Evolutionary conservation across 2,888 invertebrate species (phyloP).

Genomic region (Palloptera scutellata): DNA sequence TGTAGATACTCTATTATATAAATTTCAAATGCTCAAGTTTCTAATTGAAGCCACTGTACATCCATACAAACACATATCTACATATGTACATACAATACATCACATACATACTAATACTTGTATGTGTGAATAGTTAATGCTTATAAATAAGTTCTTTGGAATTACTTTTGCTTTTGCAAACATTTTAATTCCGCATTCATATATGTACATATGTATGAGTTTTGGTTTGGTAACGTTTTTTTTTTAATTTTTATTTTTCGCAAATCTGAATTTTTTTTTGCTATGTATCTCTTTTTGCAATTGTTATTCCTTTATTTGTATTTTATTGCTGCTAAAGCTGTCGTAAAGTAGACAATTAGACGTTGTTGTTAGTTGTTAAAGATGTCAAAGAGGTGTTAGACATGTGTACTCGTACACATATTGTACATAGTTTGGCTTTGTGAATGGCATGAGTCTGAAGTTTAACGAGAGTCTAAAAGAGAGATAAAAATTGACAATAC

Average conservation of each 20-base stretch:
- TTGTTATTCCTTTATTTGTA: conserved; percentile 3
- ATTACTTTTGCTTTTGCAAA: conserved; percentile 35
- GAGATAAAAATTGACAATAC: too few relatives aligned
- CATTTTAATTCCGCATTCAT: conserved; percentile 12
- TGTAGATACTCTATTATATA: neutral
- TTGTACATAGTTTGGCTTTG: too few relatives aligned
- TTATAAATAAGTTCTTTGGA: conserved; percentile 29
- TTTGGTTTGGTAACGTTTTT: too few relatives aligned
- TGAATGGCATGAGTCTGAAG: too few relatives aligned
- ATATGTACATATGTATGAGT: conserved; percentile 2
- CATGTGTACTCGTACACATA: too few relatives aligned
- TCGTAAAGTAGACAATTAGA: conserved; percentile 23
- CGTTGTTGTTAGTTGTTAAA: conserved; percentile 3
- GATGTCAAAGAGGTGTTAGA: conserved; percentile 5
- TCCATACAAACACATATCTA: neutral
- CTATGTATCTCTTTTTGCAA: neutral
- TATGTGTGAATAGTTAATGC: neutral
- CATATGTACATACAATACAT: neutral
- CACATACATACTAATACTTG: too few relatives aligned
- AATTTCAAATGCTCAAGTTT: neutral
- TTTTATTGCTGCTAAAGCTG: conserved; percentile 3
- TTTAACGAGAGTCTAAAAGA: too few relatives aligned
- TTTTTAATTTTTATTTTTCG: neutral
- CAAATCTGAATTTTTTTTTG: neutral
- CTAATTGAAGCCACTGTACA: conserved; percentile 4